A percentile compares a stretch with the other conserved stretches of the same genome.
These are phyloP conservation scores for Drosophila demipolita DNA, from an alignment of 2,888 invertebrate species.

Conservation along the genomic window DNA sequence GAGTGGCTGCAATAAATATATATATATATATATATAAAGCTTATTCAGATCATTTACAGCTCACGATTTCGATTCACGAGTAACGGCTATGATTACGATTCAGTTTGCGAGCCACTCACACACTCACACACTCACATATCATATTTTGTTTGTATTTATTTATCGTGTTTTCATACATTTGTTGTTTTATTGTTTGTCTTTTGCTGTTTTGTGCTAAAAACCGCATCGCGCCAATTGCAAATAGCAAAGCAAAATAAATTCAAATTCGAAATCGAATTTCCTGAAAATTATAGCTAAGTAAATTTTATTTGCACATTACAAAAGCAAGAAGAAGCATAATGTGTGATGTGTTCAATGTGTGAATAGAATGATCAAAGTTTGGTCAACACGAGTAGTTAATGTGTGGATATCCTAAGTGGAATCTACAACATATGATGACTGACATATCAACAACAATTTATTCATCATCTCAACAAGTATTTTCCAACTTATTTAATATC, in stretches of 20 bases:
- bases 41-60: conserved; percentile 49
- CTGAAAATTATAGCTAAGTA: conserved; percentile 7
- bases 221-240: conserved; percentile 19
- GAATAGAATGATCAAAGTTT: conserved; percentile 32
- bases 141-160: conserved; percentile 15
- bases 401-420: background rate
- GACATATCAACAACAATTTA: background rate
- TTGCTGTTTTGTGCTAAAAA: conserved; percentile 73
- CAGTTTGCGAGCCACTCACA: too few relatives aligned
- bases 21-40: conserved; percentile 51
- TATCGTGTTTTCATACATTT: conserved; percentile 13
- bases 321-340: background rate
- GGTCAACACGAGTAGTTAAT: background rate
- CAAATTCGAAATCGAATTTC: background rate
- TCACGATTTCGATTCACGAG: conserved; percentile 7
- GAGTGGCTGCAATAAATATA: conserved; percentile 33
- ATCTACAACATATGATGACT: background rate
- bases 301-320: conserved; percentile 51
- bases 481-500: background rate
- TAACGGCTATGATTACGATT: background rate
- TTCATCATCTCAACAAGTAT: background rate
- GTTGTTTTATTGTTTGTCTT: conserved; percentile 52
- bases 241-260: conserved; percentile 27
- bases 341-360: conserved; percentile 7
- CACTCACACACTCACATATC: too few relatives aligned